Evolutionary conservation across 2,797 vertebrate species (phyloP).

Genomic region (Clarias fuscus): DNA sequence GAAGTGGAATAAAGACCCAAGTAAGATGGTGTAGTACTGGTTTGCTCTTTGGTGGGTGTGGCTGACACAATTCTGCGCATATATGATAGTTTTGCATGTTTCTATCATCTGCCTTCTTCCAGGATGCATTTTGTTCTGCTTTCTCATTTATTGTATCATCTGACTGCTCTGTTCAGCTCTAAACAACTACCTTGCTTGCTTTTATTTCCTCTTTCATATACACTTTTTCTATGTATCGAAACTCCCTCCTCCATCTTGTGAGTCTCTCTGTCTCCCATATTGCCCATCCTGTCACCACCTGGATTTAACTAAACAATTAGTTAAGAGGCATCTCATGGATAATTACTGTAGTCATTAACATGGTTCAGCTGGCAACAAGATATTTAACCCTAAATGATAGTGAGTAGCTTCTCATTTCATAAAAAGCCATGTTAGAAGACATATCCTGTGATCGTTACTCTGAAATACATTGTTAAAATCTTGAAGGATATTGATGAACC

Average conservation of each 20-base stretch:
- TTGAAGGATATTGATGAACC: no score
- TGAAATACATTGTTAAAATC: no score
- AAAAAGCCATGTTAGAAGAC: no score
- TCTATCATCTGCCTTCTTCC: not conserved
- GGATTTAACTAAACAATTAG: no score
- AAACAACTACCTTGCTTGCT: not conserved
- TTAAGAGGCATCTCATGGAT: no score
- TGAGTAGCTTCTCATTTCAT: no score
- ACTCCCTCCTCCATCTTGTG: conserved; percentile 2
- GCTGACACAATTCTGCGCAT: conserved; percentile 11
- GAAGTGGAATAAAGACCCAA: not conserved
- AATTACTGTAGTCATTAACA: no score
- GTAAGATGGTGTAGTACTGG: not conserved
- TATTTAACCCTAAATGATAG: no score
- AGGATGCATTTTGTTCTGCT: not conserved
- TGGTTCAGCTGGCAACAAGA: no score
- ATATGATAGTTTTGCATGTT: not conserved
- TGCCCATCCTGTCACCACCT: no score
- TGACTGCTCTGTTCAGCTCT: not conserved
- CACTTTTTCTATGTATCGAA: not conserved
- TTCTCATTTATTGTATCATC: not conserved
- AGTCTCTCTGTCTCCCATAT: not conserved
- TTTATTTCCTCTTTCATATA: not conserved
- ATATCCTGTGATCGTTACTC: no score
- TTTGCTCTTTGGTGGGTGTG: not conserved